phyloP scores from a whole-genome alignment of 2,888 invertebrate genomes.

The Rugalucina vietnamica region DNA sequence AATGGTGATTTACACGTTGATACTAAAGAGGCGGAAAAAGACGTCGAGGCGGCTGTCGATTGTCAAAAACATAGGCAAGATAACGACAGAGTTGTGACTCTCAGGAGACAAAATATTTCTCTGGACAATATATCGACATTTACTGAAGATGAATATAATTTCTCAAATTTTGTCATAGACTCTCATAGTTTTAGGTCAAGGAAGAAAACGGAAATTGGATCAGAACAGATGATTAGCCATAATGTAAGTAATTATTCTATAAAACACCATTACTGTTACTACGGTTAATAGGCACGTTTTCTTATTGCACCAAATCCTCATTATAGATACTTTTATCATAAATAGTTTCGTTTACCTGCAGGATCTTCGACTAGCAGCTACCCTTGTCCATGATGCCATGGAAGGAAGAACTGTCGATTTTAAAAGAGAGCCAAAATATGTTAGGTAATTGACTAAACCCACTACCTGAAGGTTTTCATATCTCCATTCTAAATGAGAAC shows the following conservation, averaged over 20 bases:
- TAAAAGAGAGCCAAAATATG: conserved; percentile 70
- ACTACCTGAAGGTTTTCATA: too few species aligned
- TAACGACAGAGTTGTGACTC: not conserved
- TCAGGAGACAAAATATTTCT: not conserved
- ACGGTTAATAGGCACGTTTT: too few species aligned
- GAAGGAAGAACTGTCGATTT: conserved; percentile 65
- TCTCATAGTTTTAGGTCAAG: conserved; percentile 18
- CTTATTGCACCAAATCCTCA: too few species aligned
- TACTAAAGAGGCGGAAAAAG: too few species aligned
- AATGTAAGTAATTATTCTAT: too few species aligned
- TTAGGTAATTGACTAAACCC: conserved; percentile 70
- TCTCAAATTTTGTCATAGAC: not conserved
- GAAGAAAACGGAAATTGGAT: conserved; percentile 48
- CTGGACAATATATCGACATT: not conserved
- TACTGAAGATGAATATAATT: conserved; percentile 2
- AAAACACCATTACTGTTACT: too few species aligned
- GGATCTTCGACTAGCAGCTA: conserved; percentile 70
- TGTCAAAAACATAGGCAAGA: too few species aligned
- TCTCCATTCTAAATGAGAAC: too few species aligned
- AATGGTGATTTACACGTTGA: too few species aligned
- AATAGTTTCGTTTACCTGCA: too few species aligned
- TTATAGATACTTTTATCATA: too few species aligned
- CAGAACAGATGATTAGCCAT: conserved; percentile 50
- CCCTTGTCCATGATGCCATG: conserved; percentile 70
- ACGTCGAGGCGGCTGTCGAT: too few species aligned